phyloP scores from a whole-genome alignment of 2,113 vertebrate genomes.

The Pseudopodoces humilis region DNA sequence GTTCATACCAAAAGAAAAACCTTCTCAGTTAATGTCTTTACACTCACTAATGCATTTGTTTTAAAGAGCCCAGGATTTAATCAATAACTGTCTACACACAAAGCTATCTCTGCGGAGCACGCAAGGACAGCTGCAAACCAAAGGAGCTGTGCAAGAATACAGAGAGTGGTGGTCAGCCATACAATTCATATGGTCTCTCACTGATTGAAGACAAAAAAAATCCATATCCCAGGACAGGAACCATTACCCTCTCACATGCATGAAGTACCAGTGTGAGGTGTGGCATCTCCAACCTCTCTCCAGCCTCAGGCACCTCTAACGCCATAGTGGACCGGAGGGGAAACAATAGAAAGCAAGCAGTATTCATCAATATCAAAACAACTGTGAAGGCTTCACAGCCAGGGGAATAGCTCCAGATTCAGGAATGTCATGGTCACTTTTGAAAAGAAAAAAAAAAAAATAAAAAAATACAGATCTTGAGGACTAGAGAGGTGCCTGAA shows the following conservation, averaged over 20 bases:
- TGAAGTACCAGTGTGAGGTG: not conserved
- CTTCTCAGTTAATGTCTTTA: not conserved
- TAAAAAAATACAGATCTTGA: not conserved
- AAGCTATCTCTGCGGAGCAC: not conserved
- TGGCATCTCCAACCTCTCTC: not conserved
- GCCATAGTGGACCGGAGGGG: not conserved
- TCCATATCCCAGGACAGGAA: not conserved
- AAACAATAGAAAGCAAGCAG: not conserved
- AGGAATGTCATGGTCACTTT: not conserved
- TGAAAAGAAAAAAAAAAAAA: not conserved
- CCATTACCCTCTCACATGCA: not conserved
- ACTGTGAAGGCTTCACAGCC: not conserved
- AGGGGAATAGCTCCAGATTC: not conserved
- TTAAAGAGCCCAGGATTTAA: not conserved
- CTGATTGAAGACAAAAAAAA: not conserved
- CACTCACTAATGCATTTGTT: not conserved
- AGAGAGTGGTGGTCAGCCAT: not conserved
- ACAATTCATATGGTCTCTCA: not conserved
- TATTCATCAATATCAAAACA: not conserved
- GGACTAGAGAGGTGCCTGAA: conserved; percentile 11
- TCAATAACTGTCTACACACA: not conserved
- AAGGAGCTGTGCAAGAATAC: rapidly evolving
- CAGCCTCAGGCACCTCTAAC: not conserved
- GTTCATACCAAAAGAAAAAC: not conserved
- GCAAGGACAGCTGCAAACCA: not conserved